These are phyloP conservation scores for Enoplosus armatus DNA, from an alignment of 2,797 vertebrate genomes.

Conservation along the genomic window DNA sequence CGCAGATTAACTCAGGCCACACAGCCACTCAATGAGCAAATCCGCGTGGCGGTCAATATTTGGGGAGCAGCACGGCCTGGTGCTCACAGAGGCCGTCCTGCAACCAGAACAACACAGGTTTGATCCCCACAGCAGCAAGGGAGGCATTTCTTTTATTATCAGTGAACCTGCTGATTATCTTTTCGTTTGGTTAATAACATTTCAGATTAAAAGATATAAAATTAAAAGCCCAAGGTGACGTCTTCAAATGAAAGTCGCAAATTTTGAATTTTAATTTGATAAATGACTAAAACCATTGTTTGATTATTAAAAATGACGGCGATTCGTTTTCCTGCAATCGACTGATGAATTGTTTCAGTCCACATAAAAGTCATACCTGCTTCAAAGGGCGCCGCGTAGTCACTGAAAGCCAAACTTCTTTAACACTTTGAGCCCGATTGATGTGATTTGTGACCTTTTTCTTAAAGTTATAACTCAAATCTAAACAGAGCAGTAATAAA, in stretches of 20 bases:
- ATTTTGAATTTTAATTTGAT: neutral
- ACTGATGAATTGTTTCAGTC: neutral
- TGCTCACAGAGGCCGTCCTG: slow-evolving; percentile 9
- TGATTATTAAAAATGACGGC: neutral
- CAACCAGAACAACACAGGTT: neutral
- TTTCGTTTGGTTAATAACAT: neutral
- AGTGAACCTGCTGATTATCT: neutral
- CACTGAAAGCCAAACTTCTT: neutral
- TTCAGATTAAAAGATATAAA: neutral
- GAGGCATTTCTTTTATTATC: neutral
- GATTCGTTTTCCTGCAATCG: too few species aligned
- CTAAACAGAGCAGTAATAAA: neutral
- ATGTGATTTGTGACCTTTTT: too few species aligned
- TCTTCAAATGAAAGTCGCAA: neutral
- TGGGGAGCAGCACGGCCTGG: slow-evolving; percentile 35
- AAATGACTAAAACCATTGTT: neutral
- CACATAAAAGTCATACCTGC: neutral
- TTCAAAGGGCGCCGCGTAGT: neutral
- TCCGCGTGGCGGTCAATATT: slow-evolving; percentile 58
- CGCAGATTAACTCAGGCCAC: slow-evolving; percentile 54
- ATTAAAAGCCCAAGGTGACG: neutral
- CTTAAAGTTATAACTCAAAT: neutral
- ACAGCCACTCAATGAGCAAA: slow-evolving; percentile 7
- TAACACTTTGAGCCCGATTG: neutral
- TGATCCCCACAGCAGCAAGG: neutral